phyloP scores from a whole-genome alignment of 1,140 invertebrate species.

The Ceratina japonica region DNA sequence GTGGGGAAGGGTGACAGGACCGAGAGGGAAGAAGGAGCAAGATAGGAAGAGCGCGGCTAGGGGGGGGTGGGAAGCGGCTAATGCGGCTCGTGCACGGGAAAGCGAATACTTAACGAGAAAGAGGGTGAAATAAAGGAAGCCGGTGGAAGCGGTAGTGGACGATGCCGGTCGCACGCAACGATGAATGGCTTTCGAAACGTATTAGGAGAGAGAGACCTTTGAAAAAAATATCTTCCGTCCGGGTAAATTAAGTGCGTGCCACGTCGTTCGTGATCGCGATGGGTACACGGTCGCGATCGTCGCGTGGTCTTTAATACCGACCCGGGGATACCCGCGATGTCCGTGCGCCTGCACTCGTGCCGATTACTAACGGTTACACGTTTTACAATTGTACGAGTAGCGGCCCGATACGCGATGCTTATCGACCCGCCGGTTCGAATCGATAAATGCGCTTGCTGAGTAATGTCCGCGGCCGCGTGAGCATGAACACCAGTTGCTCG shows the following conservation, averaged over 20 bases:
- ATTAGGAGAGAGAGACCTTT: conserved; percentile 52
- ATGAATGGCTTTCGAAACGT: conserved; percentile 64
- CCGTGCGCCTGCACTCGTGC: neutral
- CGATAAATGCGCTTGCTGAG: conserved; percentile 3
- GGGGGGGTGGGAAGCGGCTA: conserved; percentile 49
- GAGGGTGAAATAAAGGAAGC: conserved; percentile 45
- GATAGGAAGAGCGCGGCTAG: conserved; percentile 54
- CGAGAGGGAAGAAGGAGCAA: conserved; percentile 47
- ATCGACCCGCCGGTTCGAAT: conserved; percentile 7
- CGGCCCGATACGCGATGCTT: neutral
- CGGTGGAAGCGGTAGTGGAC: conserved; percentile 19
- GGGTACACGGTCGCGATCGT: neutral
- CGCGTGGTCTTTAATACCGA: conserved; percentile 3
- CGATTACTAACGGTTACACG: conserved; percentile 32
- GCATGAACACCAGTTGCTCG: conserved; percentile 64
- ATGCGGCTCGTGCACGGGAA: conserved; percentile 55
- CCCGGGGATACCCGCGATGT: neutral
- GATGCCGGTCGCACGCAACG: conserved; percentile 53
- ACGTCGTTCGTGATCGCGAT: neutral
- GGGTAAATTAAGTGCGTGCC: conserved; percentile 33
- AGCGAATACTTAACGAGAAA: conserved; percentile 61
- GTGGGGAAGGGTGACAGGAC: neutral
- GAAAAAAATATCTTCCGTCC: conserved; percentile 45
- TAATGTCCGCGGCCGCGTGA: conserved; percentile 21
- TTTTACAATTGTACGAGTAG: conserved; percentile 2